These are phyloP conservation scores for Cepaea hortensis DNA, from an alignment of 2,888 invertebrate species.

Conservation along the genomic window DNA sequence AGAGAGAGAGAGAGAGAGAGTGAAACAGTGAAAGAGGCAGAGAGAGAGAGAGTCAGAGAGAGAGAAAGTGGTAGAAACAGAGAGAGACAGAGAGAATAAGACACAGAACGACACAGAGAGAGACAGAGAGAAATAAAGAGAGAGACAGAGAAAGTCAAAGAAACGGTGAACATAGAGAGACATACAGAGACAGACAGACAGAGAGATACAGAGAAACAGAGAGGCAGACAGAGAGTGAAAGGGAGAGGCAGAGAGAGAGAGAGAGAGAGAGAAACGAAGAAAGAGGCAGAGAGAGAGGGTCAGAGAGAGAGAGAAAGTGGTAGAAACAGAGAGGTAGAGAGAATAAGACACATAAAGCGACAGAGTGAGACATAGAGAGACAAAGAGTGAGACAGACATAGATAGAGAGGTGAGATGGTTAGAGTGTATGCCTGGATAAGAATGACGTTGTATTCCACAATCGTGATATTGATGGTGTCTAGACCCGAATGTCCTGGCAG, in stretches of 20 bases:
- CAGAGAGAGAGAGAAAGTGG: neutral
- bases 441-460: neutral
- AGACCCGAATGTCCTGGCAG: neutral
- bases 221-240: neutral
- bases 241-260: slow-evolving; percentile 18
- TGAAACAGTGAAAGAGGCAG: neutral
- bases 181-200: neutral
- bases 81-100: neutral
- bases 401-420: neutral
- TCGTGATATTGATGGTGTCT: neutral
- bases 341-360: neutral
- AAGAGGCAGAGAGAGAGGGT: neutral
- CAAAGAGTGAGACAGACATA: neutral
- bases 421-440: neutral
- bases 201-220: neutral
- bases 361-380: too few species aligned
- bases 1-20: neutral
- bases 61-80: neutral
- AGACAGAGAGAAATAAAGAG: slow-evolving; percentile 2
- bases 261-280: neutral
- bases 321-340: neutral
- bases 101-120: neutral
- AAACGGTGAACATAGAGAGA: too few species aligned
- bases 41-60: neutral
- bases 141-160: too few species aligned